phyloP scores from a whole-genome alignment of 2,113 vertebrate species.

The Petroica traversi region DNA sequence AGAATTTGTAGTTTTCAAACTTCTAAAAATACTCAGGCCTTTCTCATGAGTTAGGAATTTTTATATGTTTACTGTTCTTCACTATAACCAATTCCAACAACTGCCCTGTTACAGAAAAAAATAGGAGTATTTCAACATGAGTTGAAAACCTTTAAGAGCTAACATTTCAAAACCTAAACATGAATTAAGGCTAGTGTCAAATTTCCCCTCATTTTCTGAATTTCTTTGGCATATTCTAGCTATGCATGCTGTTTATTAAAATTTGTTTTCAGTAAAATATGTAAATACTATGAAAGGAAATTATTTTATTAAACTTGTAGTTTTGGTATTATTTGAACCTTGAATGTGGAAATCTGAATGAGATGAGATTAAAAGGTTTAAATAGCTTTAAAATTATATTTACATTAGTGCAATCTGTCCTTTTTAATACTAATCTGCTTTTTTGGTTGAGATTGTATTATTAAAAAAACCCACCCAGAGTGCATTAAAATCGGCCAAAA shows the following conservation, averaged over 20 bases:
- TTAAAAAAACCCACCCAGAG: background rate
- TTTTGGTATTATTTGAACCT: conserved; percentile 65
- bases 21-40: conserved; percentile 66
- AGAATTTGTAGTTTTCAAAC: conserved; percentile 37
- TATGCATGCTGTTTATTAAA: background rate
- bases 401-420: conserved; percentile 78
- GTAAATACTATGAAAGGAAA: conserved; percentile 1
- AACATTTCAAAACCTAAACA: conserved; percentile 17
- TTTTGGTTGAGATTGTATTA: conserved; percentile 57
- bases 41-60: conserved; percentile 70
- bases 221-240: background rate
- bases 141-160: background rate
- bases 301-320: conserved; percentile 53
- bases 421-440: conserved; percentile 73
- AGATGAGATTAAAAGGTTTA: conserved; percentile 77
- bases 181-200: background rate
- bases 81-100: conserved; percentile 43
- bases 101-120: conserved; percentile 41
- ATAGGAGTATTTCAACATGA: background rate
- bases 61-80: conserved; percentile 64
- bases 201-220: background rate
- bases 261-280: conserved; percentile 39
- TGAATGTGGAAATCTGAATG: conserved; percentile 71
- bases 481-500: conserved; percentile 40
- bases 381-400: conserved; percentile 80